Evolutionary conservation across 2,888 invertebrate genomes (phyloP).

Genomic region (Drosophila affinis): DNA sequence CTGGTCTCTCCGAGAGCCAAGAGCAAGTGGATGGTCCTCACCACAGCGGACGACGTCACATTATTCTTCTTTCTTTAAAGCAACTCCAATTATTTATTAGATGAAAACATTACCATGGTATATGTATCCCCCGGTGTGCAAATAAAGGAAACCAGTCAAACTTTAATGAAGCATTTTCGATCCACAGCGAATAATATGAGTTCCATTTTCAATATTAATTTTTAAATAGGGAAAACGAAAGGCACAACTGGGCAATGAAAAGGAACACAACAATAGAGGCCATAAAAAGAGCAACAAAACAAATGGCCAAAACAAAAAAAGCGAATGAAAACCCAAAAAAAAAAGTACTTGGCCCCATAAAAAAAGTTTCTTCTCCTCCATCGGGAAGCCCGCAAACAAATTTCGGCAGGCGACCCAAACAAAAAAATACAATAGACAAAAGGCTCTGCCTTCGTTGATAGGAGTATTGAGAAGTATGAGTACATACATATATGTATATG

Average conservation of each 20-base stretch:
- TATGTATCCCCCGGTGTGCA: too few relatives aligned
- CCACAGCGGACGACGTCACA: too few relatives aligned
- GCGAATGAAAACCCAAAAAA: constrained; percentile 25
- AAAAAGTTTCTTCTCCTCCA: constrained; percentile 14
- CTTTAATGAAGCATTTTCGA: not conserved
- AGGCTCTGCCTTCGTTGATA: constrained; percentile 21
- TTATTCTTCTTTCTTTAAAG: too few relatives aligned
- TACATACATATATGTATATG: too few relatives aligned
- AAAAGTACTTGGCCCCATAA: constrained; percentile 23
- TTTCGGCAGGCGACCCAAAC: constrained; percentile 58
- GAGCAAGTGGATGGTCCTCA: too few relatives aligned
- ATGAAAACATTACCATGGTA: too few relatives aligned
- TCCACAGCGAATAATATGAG: too few relatives aligned
- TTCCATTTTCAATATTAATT: not conserved
- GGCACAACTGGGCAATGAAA: not conserved
- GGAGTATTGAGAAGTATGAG: constrained; percentile 14
- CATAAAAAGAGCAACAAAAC: constrained; percentile 14
- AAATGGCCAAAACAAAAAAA: constrained; percentile 3
- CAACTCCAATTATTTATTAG: too few relatives aligned
- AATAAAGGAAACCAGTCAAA: not conserved
- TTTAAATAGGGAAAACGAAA: not conserved
- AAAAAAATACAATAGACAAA: constrained; percentile 35
- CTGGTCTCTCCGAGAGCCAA: too few relatives aligned
- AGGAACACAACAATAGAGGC: not conserved
- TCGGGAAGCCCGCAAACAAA: constrained; percentile 54